phyloP scores from a whole-genome alignment of 2,888 invertebrate genomes.

The Parnassius smintheus region DNA sequence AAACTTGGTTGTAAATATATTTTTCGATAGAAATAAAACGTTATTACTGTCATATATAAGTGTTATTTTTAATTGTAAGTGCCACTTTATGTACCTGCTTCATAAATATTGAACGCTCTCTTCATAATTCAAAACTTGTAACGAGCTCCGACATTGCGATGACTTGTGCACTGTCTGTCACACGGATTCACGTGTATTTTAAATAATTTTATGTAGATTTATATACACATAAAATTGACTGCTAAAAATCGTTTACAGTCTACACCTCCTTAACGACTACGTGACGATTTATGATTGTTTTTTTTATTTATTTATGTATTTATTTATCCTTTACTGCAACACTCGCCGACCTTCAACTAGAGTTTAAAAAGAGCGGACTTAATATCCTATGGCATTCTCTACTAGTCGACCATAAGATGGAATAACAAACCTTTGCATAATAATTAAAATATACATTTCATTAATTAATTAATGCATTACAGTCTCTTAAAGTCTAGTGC shows the following conservation, averaged over 20 bases:
- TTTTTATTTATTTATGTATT: too few species aligned
- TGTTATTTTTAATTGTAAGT: background rate
- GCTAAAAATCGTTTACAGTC: constrained; percentile 25
- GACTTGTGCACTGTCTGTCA: constrained; percentile 58
- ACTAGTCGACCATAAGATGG: too few species aligned
- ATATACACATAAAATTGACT: constrained; percentile 27
- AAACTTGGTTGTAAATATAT: constrained; percentile 43
- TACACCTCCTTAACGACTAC: constrained; percentile 12
- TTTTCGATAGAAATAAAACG: constrained; percentile 28
- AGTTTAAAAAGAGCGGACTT: too few species aligned
- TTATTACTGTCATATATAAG: background rate
- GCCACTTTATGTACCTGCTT: background rate
- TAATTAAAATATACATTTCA: too few species aligned
- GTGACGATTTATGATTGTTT: constrained; percentile 14
- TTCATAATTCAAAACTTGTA: constrained; percentile 3
- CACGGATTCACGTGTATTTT: constrained; percentile 37
- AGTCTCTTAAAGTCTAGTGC: too few species aligned
- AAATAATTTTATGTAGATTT: constrained; percentile 46
- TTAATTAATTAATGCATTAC: too few species aligned
- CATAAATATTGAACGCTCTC: constrained; percentile 11
- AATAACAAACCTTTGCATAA: too few species aligned
- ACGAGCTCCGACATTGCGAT: constrained; percentile 36
- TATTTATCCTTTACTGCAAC: too few species aligned
- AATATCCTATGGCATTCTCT: too few species aligned
- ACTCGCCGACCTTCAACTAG: too few species aligned